These are phyloP conservation scores for Alentia gelatinosa DNA, from an alignment of 2,888 invertebrate genomes.

Conservation along the genomic window DNA sequence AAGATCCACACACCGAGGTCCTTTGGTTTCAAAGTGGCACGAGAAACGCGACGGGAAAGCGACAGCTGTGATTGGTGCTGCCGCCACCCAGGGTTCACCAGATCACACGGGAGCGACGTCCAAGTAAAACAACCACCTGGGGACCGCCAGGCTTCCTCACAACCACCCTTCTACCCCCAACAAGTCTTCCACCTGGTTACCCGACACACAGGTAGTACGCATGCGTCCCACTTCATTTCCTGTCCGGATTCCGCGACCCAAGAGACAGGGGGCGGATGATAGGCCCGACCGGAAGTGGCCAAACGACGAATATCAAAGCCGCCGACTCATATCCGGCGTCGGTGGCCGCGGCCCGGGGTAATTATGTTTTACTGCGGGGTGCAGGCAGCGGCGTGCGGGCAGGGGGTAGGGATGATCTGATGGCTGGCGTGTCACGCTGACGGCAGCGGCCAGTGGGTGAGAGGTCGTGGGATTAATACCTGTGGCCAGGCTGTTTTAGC, in stretches of 20 bases:
- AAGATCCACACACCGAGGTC: not conserved
- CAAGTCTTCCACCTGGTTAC: not conserved
- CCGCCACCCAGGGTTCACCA: not conserved
- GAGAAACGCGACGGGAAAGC: not conserved
- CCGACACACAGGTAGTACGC: not conserved
- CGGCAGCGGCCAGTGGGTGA: too few relatives aligned
- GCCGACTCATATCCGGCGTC: not conserved
- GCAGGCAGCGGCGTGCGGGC: too few relatives aligned
- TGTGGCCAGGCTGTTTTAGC: not conserved
- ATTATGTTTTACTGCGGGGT: not conserved
- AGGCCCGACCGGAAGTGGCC: not conserved
- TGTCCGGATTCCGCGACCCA: not conserved
- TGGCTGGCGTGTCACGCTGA: not conserved
- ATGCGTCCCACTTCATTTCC: not conserved
- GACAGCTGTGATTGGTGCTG: not conserved
- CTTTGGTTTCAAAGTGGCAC: not conserved
- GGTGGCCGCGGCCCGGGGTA: not conserved
- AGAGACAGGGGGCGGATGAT: not conserved
- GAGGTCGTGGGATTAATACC: not conserved
- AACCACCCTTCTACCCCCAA: not conserved
- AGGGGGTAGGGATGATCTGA: too few relatives aligned
- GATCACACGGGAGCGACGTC: not conserved
- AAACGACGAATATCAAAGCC: not conserved
- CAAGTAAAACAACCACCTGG: not conserved
- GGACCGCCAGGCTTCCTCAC: not conserved